A percentile compares a stretch with the other conserved stretches of the same genome.
phyloP scores from a whole-genome alignment of 2,797 vertebrate genomes.

The Balearica regulorum region DNA sequence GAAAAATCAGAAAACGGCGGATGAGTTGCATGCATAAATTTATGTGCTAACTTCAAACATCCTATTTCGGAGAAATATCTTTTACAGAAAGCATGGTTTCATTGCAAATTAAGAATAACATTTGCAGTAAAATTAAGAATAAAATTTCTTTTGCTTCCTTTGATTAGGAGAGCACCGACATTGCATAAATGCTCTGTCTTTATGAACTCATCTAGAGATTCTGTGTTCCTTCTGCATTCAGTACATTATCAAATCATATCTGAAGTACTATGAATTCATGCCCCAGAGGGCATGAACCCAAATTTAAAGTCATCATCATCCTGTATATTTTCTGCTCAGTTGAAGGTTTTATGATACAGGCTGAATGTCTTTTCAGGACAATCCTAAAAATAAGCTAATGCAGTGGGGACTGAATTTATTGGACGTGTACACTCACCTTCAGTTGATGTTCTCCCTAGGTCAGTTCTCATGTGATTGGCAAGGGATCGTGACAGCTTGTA shows the following conservation, averaged over 20 bases:
- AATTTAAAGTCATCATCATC: slow-evolving; percentile 60
- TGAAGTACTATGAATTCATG: slow-evolving; percentile 49
- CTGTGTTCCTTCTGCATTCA: background rate
- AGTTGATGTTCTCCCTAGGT: slow-evolving; percentile 62
- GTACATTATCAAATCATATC: slow-evolving; percentile 18
- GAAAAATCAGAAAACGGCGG: background rate
- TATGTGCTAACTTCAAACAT: background rate
- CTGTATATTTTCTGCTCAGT: slow-evolving; percentile 49
- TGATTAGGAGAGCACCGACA: background rate
- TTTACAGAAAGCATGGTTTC: background rate
- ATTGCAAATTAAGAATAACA: background rate
- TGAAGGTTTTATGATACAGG: slow-evolving; percentile 56
- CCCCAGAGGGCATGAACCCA: slow-evolving; percentile 53
- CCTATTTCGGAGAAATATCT: background rate
- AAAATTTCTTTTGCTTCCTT: background rate
- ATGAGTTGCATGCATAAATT: slow-evolving; percentile 1
- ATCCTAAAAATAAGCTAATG: slow-evolving; percentile 66
- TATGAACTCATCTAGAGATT: background rate
- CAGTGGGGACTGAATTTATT: slow-evolving; percentile 63
- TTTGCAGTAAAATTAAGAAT: background rate
- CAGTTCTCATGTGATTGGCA: slow-evolving; percentile 74
- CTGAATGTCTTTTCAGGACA: slow-evolving; percentile 51
- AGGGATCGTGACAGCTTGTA: slow-evolving; percentile 71
- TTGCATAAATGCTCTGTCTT: background rate
- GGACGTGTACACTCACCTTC: slow-evolving; percentile 48